Base-by-base conservation (phyloP, 2,888 invertebrate genomes). In the Apamea epomidion region DNA sequence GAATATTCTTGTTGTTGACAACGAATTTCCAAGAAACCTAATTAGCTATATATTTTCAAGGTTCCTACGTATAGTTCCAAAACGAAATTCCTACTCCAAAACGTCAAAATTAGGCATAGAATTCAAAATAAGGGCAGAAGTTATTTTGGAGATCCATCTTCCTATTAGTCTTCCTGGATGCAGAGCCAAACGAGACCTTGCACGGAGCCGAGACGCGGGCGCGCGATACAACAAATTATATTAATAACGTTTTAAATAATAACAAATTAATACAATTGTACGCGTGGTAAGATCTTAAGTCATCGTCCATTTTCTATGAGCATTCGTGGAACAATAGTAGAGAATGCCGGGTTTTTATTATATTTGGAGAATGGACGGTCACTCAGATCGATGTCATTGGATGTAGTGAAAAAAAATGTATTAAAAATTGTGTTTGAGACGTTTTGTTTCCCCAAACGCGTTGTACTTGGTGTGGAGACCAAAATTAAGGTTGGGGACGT, bases 161-260 rank as follows among this genome's bases (percentile, higher is more conserved):
- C 96, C 96, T 92, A 84, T 45, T 88, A 92, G 97, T 97, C 97
- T 97, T 97, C 97, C 97, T 92, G 90, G 91, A 88, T 83, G 80
- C 87, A 83, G 90, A 94, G 94, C 94, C 95, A 94, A 94, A 89
- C 83, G 83, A 83, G 85, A 83, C 70, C 92, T 87, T 80, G 81
- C 79, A 80, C 91, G 90, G 92, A 94, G 94, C 94, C 93, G 96
- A 92, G 89, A 88, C 92, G 88, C 74, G 87, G 85, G 88, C 95
- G 95, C 96, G 94, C 95, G 88, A 92, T 94, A 97, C 97, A 97
- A 96, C 97, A 97, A 96, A 97, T 96, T 97, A 97, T 97, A 97
- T 97, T 95, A 96, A 95, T 96, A 96, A 97, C 92, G 96, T 96
- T 97, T 96, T 96, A 96, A 96, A 95, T 96, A 95, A 96, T 96